Base-by-base conservation (phyloP, 2,113 vertebrate genomes). In the Platysteira castanea region DNA sequence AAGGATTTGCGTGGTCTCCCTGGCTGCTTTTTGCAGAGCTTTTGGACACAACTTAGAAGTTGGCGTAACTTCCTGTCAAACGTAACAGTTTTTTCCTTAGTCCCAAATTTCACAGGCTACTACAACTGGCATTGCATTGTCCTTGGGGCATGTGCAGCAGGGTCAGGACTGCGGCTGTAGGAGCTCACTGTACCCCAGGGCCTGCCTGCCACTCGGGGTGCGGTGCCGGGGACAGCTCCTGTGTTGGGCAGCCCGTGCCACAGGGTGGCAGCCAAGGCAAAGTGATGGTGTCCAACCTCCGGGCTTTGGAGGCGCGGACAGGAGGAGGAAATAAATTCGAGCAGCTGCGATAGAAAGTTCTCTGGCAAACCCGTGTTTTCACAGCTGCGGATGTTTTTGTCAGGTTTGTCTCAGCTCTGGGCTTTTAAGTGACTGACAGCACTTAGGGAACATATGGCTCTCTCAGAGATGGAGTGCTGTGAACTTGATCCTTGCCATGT, bases 201-300 rank as follows among this genome's bases (percentile, higher is more conserved):
- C 10, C 33, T 49, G 39, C 23, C 27, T 23, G 31, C 26, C 3
- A 2, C 35, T 13, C 9, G 13, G 27, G 19, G 1, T 8, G 77
- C 33, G 27, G 67, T 64, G 53, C 30, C 3, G 10, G 21, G 71
- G 52, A 39, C 46, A 26, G 31, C 44, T 16, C 33, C n/a, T 10
- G 23, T 15, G 6, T 14, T 30, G 89, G 82, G 9, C 20, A 83
- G 41, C 22, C 13, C 7, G 4, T 33, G 35, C 98, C 98, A 85
- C 97, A 56, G 15, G 98, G 95, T 97, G 98, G 98, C 97, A 97
- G 95, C 85, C 97, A 41, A 90, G 31, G 87, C 97, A 92, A 97
- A 87, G 59, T 13, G 68, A 97, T 73, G 22, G 39, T 9, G 17
- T 47, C 26, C 18, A 5, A 4, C 26, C 12, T 8, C 83, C 14